Evolutionary conservation across 2,888 invertebrate species (phyloP).

Genomic region (Cybosia mesomella): DNA sequence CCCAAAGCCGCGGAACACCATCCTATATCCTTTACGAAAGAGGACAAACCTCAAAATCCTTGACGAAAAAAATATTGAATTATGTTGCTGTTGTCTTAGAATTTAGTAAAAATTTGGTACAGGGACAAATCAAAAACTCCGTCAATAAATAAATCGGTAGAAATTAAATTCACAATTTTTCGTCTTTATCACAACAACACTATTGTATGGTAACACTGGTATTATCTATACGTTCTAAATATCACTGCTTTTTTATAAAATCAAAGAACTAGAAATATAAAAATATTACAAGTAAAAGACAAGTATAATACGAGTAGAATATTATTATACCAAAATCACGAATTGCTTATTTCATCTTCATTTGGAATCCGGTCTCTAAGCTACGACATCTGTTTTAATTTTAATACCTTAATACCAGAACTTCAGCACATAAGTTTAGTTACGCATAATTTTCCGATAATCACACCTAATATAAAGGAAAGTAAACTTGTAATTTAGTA

Average conservation of each 20-base stretch:
- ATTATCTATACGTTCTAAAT: too few species aligned
- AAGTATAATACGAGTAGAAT: too few species aligned
- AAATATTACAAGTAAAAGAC: too few species aligned
- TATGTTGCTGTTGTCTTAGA: background rate
- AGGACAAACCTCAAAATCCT: conserved; percentile 59
- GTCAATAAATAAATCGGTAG: background rate
- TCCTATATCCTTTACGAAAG: conserved; percentile 69
- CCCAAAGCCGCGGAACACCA: conserved; percentile 45
- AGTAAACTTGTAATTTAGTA: conserved; percentile 39
- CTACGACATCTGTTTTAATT: too few species aligned
- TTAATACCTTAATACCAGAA: too few species aligned
- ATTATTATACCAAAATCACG: too few species aligned
- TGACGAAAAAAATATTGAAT: conserved; percentile 11
- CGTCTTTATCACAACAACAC: too few species aligned
- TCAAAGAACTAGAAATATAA: too few species aligned
- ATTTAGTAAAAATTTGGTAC: background rate
- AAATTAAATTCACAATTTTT: too few species aligned
- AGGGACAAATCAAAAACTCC: background rate
- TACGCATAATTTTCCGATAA: background rate
- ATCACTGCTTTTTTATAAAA: too few species aligned
- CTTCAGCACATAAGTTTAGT: background rate
- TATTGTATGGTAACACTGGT: too few species aligned
- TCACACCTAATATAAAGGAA: conserved; percentile 16
- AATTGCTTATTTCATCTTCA: background rate
- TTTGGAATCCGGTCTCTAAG: background rate